Evolutionary conservation across 2,888 invertebrate genomes (phyloP).

Genomic region (Odontothrips loti): DNA sequence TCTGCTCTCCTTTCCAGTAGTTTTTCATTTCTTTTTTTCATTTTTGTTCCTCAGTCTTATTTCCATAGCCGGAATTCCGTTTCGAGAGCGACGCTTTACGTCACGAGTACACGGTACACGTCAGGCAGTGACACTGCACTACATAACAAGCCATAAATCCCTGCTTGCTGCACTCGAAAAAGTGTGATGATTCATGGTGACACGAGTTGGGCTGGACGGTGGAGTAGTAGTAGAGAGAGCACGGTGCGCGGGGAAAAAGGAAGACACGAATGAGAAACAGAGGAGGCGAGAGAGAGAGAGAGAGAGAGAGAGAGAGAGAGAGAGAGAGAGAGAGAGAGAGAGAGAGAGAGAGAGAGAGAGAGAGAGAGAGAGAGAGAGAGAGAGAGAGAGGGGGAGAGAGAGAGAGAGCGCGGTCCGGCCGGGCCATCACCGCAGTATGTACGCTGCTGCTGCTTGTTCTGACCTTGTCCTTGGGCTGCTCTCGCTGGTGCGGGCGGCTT

Average conservation of each 20-base stretch:
- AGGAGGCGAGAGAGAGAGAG: neutral
- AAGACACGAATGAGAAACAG: neutral
- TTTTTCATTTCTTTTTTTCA: neutral
- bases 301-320: neutral
- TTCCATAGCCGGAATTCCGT: neutral
- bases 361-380: neutral
- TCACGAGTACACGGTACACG: neutral
- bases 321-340: neutral
- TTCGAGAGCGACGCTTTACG: too few species aligned
- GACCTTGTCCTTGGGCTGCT: slow-evolving; percentile 10
- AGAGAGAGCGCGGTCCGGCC: too few species aligned
- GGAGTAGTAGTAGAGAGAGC: neutral
- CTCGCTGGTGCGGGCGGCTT: neutral
- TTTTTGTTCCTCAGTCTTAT: neutral
- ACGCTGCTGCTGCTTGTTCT: neutral
- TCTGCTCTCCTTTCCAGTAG: neutral
- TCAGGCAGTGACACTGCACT: slow-evolving; percentile 17
- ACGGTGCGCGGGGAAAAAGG: neutral
- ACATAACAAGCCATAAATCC: slow-evolving; percentile 22
- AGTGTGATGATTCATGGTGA: slow-evolving; percentile 7
- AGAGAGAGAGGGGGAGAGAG: neutral
- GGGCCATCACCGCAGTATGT: neutral
- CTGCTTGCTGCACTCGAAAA: neutral
- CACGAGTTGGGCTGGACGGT: neutral
- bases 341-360: neutral